Percentiles rank a stretch among this genome's conserved stretches.
Conservation (phyloP, 2,797 vertebrate genomes). For the Mus spretus region DNA sequence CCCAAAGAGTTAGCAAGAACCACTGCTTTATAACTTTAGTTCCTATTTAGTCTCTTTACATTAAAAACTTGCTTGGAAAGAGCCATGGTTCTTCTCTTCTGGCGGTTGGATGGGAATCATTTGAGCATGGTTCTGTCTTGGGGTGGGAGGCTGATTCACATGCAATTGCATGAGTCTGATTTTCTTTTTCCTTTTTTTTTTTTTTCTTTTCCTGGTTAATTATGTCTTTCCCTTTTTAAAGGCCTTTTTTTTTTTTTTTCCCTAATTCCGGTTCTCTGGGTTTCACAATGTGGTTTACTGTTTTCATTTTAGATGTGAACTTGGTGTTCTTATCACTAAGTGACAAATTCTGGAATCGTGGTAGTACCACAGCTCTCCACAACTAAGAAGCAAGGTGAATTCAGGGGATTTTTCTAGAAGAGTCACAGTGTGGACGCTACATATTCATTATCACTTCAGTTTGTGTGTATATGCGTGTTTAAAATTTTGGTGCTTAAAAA, state of each 20-base stretch:
- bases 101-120: background rate
- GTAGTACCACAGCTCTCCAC: background rate
- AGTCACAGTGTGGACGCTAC: conserved; percentile 45
- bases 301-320: conserved; percentile 55
- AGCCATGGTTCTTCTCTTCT: background rate
- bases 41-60: background rate
- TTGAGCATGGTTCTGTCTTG: background rate
- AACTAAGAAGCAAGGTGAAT: conserved; percentile 42
- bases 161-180: background rate
- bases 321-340: conserved; percentile 9
- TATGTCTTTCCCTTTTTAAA: background rate
- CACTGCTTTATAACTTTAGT: background rate
- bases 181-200: background rate
- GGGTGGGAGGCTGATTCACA: background rate
- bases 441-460: conserved; percentile 18
- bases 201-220: background rate
- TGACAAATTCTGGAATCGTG: conserved; percentile 29
- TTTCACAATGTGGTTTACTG: conserved; percentile 45
- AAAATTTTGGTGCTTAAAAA: conserved; percentile 53
- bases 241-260: background rate
- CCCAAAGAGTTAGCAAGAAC: background rate
- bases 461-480: background rate
- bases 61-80: background rate
- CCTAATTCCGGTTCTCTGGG: conserved; percentile 7
- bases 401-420: background rate